Conservation (phyloP, 2,113 vertebrate genomes). For the Parus major region DNA sequence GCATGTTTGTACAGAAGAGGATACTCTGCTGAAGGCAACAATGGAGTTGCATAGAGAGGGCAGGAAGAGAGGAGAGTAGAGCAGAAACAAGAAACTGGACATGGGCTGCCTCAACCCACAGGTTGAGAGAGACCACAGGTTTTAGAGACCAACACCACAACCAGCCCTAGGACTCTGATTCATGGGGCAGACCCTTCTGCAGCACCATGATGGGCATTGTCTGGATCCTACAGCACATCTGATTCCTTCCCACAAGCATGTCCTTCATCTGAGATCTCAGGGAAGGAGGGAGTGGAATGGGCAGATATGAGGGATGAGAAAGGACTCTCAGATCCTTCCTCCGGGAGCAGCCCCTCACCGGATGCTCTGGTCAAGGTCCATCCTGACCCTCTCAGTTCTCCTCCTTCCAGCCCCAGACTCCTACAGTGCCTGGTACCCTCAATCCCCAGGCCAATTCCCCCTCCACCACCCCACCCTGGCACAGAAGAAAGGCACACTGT, state of each 20-base stretch:
- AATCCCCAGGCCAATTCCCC: too few species aligned
- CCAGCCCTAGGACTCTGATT: not conserved
- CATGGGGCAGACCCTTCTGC: not conserved
- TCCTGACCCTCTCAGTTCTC: not conserved
- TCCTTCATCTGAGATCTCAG: not conserved
- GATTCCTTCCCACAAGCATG: rapidly evolving
- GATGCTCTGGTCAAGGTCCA: not conserved
- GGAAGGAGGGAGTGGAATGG: not conserved
- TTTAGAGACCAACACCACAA: not conserved
- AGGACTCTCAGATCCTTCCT: not conserved
- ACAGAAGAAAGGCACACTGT: not conserved
- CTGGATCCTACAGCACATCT: rapidly evolving
- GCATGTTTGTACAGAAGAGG: not conserved
- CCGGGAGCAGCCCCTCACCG: not conserved
- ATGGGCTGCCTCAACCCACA: not conserved
- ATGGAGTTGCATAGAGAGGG: not conserved
- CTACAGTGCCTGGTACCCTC: not conserved
- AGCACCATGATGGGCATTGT: rapidly evolving
- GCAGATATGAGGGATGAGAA: not conserved
- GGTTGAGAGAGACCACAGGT: not conserved
- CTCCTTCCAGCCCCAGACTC: not conserved
- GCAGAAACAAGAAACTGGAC: not conserved
- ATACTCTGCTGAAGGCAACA: not conserved
- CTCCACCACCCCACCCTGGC: not conserved
- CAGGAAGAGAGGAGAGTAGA: not conserved